A percentile compares a stretch with the other conserved stretches of the same genome.
Evolutionary conservation across 2,888 invertebrate genomes (phyloP).

Genomic region (Epinotia demarniana): DNA sequence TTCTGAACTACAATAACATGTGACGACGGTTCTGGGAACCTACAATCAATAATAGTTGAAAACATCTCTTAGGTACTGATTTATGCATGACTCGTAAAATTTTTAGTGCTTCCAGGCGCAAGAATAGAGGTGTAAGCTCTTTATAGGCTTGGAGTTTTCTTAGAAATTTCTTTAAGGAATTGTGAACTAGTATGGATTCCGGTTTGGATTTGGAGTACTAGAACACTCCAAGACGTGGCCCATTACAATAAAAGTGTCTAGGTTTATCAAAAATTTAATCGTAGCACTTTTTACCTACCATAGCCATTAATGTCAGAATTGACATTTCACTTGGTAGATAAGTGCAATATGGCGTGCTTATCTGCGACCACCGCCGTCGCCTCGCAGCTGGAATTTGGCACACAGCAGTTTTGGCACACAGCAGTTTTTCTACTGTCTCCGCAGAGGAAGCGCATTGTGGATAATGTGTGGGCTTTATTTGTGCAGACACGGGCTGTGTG

Average conservation of each 20-base stretch:
- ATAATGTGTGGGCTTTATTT: slow-evolving; percentile 58
- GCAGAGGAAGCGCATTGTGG: slow-evolving; percentile 47
- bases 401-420: slow-evolving; percentile 51
- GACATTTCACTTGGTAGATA: slow-evolving; percentile 48
- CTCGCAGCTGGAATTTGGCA: slow-evolving; percentile 55
- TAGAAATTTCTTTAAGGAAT: slow-evolving; percentile 15
- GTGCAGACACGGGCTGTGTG: slow-evolving; percentile 58
- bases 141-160: slow-evolving; percentile 21
- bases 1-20: slow-evolving; percentile 48
- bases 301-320: slow-evolving; percentile 38
- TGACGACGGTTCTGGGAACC: slow-evolving; percentile 36
- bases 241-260: not conserved
- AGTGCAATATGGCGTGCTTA: slow-evolving; percentile 46
- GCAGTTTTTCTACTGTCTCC: slow-evolving; percentile 50
- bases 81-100: slow-evolving; percentile 42
- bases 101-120: slow-evolving; percentile 33
- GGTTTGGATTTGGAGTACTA: not conserved
- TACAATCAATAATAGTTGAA: slow-evolving; percentile 36
- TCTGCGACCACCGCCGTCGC: slow-evolving; percentile 53
- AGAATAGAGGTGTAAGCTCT: slow-evolving; percentile 14
- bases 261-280: slow-evolving; percentile 17
- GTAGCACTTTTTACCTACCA: not conserved
- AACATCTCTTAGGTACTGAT: slow-evolving; percentile 33
- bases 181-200: slow-evolving; percentile 6
- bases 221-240: not conserved